A percentile compares a stretch with the other conserved stretches of the same genome.
phyloP scores from a whole-genome alignment of 2,113 vertebrate species.

The Okapia johnstoni region DNA sequence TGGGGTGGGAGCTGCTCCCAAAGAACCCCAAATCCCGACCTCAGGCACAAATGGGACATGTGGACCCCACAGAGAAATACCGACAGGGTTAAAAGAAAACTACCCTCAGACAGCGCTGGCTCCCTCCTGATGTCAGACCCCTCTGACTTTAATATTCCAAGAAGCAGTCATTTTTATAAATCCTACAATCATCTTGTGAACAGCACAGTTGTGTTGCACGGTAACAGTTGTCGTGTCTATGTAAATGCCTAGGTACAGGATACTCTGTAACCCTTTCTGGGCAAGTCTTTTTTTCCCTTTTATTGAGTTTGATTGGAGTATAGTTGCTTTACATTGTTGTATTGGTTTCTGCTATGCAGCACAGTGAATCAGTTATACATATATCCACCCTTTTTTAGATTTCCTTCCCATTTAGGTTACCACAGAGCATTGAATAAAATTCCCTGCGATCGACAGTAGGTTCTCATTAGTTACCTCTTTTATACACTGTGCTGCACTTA shows the following conservation, averaged over 20 bases:
- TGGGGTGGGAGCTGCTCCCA: neutral
- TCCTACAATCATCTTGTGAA: neutral
- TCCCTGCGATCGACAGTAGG: neutral
- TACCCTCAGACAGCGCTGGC: rapidly evolving
- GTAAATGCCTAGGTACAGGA: neutral
- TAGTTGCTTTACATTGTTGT: neutral
- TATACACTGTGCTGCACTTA: neutral
- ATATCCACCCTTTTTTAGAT: neutral
- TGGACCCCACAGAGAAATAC: neutral
- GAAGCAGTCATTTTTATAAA: neutral
- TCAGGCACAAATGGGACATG: neutral
- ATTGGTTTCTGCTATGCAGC: neutral
- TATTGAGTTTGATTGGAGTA: neutral
- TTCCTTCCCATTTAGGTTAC: neutral
- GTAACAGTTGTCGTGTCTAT: neutral
- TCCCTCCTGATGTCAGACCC: neutral
- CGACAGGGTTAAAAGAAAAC: neutral
- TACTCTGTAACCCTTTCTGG: neutral
- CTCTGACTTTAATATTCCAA: neutral
- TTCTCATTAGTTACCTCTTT: neutral
- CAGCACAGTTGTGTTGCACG: rapidly evolving
- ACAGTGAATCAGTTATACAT: neutral
- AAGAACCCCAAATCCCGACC: neutral
- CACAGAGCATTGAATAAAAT: neutral
- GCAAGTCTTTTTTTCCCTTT: neutral